Evolutionary conservation across 2,113 vertebrate species (phyloP).

Genomic region (Petroica traversi): DNA sequence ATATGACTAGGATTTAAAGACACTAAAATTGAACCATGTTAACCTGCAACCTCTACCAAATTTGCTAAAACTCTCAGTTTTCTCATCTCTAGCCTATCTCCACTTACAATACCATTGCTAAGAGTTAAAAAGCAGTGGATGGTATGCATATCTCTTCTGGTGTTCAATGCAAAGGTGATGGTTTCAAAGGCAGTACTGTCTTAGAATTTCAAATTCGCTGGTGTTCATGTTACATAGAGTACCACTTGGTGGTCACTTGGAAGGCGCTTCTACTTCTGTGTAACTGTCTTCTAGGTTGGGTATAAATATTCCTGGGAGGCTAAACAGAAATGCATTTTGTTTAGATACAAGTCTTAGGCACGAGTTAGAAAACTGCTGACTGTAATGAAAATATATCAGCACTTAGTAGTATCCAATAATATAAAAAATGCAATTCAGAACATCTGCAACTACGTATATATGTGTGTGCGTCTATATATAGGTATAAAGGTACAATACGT

Average conservation of each 20-base stretch:
- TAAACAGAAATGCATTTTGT: constrained; percentile 78
- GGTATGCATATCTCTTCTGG: constrained; percentile 4
- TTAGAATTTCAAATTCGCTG: constrained; percentile 81
- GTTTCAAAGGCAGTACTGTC: constrained; percentile 68
- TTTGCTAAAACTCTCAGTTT: not conserved
- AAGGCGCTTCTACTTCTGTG: constrained; percentile 81
- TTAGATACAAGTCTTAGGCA: constrained; percentile 81
- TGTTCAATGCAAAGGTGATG: constrained; percentile 67
- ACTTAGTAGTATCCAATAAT: constrained; percentile 70
- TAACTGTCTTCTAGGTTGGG: constrained; percentile 69
- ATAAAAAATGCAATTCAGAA: constrained; percentile 79
- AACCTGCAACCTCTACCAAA: not conserved
- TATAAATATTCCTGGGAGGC: constrained; percentile 79
- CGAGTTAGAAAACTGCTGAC: constrained; percentile 80
- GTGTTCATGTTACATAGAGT: constrained; percentile 74
- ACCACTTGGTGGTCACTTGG: constrained; percentile 73
- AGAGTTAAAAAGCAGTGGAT: constrained; percentile 24
- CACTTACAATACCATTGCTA: not conserved
- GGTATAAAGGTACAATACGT: constrained; percentile 40
- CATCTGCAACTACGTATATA: constrained; percentile 52
- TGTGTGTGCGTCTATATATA: constrained; percentile 50
- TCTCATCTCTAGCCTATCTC: constrained; percentile 2
- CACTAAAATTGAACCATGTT: not conserved
- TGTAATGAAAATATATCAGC: constrained; percentile 81
- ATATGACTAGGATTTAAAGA: constrained; percentile 8